phyloP scores from a whole-genome alignment of 2,888 invertebrate genomes.

The Rugalucina vietnamica region DNA sequence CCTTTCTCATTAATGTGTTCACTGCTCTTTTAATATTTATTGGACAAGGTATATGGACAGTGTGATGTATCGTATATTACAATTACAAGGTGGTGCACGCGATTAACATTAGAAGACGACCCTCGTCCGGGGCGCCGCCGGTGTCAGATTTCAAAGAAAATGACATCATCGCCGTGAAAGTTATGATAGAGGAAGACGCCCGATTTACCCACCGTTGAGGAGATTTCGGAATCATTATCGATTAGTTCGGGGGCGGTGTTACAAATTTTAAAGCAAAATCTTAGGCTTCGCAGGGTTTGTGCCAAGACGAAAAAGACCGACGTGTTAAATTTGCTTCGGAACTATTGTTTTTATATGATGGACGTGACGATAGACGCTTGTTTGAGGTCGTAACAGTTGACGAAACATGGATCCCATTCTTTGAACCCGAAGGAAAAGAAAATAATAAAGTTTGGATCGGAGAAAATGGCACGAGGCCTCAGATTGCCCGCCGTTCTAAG shows the following conservation, averaged over 20 bases:
- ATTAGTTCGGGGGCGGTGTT: not conserved
- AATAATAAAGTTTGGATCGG: slow-evolving; percentile 8
- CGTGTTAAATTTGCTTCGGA: not conserved
- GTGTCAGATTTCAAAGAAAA: too few species aligned
- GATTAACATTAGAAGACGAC: not conserved
- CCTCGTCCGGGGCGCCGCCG: not conserved
- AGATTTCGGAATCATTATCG: not conserved
- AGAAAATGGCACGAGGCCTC: not conserved
- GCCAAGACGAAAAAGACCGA: too few species aligned
- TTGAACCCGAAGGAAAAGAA: not conserved
- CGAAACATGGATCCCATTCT: not conserved
- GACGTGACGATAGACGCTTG: not conserved
- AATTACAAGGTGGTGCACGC: not conserved
- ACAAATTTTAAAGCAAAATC: not conserved
- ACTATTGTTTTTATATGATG: not conserved
- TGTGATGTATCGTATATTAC: not conserved
- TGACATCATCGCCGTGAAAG: not conserved
- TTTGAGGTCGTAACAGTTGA: not conserved
- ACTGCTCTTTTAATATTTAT: too few species aligned
- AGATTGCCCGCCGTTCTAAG: not conserved
- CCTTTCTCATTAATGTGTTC: too few species aligned
- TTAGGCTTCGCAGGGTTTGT: not conserved
- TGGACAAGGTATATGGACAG: not conserved
- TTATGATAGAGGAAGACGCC: not conserved
- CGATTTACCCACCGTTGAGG: too few species aligned